Evolutionary conservation across 2,888 invertebrate genomes (phyloP), one percentile per base, ranked within the genome.

Genomic region (Ophion obscuratus): DNA sequence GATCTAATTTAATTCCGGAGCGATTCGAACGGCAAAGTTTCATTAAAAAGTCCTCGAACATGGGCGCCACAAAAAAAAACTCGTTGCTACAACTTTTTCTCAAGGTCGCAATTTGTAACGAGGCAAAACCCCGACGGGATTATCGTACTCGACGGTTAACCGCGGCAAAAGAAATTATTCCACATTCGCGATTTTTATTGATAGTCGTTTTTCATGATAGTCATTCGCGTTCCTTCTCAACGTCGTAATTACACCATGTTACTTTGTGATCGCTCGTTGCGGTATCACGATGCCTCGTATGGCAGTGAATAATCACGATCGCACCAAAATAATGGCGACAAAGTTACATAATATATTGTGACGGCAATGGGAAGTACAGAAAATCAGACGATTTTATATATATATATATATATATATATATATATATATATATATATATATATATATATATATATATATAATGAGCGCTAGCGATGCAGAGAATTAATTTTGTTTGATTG

Each of bases 21-120:
- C 11, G 14, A 57, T 44, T 61, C 61, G 40, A 61, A 27, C 59
- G 61, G 61, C 68, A 78, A 61, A 78, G 44, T 68, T 78, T 78
- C 44, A 61, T 61, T 20, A 14, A 24, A 59, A 36, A 59, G 59
- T 67, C n/a, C 61, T 68, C 40, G 27, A 67, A 67, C 57, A 53
- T 57, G 77, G 10, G 68, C n/a, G 36, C 14, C 14, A n/a, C 11
- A 77, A 57, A 31, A 66, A 57, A 66, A 64, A 57, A 53, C 47
- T 59, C 40, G 31, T 67, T 68, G 7, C 11, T 67, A 6, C 61
- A 74, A 74, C 61, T 74, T 66, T 76, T 27, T 47, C 66, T 66
- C 66, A 64, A 36, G 66, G 76, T 44, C 64, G 53, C 7, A 4
- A 36, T 64, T 64, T 47, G 64, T 66, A 66, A 66, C 53, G 44